Conservation (phyloP, 2,797 vertebrate species). For the Onychomys arenicola region DNA sequence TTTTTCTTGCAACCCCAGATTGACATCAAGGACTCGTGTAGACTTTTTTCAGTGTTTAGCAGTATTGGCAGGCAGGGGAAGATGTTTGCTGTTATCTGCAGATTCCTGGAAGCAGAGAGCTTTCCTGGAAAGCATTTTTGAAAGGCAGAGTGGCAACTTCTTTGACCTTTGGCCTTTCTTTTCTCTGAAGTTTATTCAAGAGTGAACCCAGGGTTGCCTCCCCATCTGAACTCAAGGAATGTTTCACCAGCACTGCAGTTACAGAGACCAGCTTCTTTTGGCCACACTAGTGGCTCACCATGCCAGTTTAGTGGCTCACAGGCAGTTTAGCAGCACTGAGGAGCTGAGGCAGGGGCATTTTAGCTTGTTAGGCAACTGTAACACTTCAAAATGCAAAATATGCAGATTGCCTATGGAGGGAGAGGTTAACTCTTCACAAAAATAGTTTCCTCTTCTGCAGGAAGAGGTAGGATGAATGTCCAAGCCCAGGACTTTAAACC, state of each 20-base stretch:
- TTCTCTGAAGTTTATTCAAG: constrained; percentile 27
- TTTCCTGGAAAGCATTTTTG: background rate
- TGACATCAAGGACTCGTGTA: background rate
- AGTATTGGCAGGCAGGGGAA: background rate
- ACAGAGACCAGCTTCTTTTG: background rate
- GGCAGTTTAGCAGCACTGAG: background rate
- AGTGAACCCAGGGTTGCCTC: background rate
- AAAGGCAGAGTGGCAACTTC: constrained; percentile 37
- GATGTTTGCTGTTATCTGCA: background rate
- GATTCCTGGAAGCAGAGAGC: constrained; percentile 14
- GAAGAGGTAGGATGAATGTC: background rate
- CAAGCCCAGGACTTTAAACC: background rate
- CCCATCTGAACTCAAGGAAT: background rate
- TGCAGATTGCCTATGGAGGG: background rate
- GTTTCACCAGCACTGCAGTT: background rate
- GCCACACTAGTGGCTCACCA: too few relatives aligned
- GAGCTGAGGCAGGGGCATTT: background rate
- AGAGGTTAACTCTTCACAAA: background rate
- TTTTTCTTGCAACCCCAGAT: background rate
- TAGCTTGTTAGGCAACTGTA: background rate
- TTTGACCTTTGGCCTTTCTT: background rate
- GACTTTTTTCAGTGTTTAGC: background rate
- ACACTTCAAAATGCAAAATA: background rate
- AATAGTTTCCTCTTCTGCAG: background rate
- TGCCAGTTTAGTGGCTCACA: background rate